Evolutionary conservation across 1,140 invertebrate genomes (phyloP), one percentile per base, ranked within the genome.

Genomic region (Ganaspis sp.): DNA sequence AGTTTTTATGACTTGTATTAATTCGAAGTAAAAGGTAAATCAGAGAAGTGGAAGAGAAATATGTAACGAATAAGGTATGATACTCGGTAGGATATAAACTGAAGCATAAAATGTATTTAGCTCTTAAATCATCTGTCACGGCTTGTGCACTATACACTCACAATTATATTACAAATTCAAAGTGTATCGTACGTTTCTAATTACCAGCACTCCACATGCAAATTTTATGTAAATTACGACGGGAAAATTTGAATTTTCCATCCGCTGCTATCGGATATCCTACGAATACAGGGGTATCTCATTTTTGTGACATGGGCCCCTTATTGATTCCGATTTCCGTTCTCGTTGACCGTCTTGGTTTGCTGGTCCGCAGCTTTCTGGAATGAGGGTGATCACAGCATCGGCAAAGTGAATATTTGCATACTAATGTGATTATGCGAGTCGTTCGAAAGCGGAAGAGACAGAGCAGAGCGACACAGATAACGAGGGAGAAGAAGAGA

Each of bases 391-490:
- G 73, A 79, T 84, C 77, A 76, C 76, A 75, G 72, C 75, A 72
- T 77, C 75, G 76, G 76, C 74, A 49, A 84, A 83, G 80, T 84
- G 86, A 88, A 87, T 88, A 88, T 89, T 87, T 87, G 77, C 81
- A 87, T 87, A 79, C 80, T 87, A 85, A 89, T 87, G 80, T 80
- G 79, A 89, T 86, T 85, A 83, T 80, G 79, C 75, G 72, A 45
- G 72, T 76, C 69, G 54, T 49, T 34, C 69, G 53, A 69, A 72
- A 42, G 37, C 38, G 29, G 42, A 38, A 71, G 75, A 70, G 49
- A 72, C 74, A 49, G 40, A 72, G 64, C n/a, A 70, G 40, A 17
- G 71, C 45, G 53, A 26, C n/a, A 72, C 23, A 78, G 17, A 40
- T 12, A 49, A 45, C 21, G 70, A 45, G 53, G 19, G 69, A 81